Conservation (phyloP, 53 echinoderm and acorn worm genomes). For the Paracentrotus lividus region DNA sequence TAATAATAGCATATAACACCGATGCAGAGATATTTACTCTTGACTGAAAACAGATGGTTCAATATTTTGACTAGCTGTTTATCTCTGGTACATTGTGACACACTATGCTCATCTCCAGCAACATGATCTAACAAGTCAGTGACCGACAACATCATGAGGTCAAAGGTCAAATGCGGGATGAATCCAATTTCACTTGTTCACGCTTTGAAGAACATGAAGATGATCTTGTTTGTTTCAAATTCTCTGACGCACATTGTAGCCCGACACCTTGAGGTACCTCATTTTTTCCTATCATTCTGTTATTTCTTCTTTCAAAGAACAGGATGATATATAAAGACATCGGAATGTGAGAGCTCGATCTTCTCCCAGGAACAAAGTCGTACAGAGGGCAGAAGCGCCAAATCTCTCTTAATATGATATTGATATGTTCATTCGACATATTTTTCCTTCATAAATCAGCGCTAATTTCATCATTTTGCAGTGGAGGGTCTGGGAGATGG, state of each 20-base stretch:
- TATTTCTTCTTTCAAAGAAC: not conserved
- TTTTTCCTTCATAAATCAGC: not conserved
- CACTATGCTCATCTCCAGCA: constrained; percentile 36
- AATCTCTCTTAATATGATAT: not conserved
- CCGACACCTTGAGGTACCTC: not conserved
- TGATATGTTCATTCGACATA: constrained; percentile 24
- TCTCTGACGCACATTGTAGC: constrained; percentile 42
- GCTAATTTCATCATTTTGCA: no score
- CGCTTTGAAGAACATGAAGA: constrained; percentile 28
- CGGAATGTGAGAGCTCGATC: constrained; percentile 10
- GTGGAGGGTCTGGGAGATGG: no score
- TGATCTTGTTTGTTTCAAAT: constrained; percentile 57
- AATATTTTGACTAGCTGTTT: constrained; percentile 51
- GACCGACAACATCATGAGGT: constrained; percentile 58
- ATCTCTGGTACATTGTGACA: constrained; percentile 37
- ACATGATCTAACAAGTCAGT: constrained; percentile 30
- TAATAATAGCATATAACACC: not conserved
- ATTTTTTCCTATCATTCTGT: constrained; percentile 15
- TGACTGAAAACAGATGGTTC: constrained; percentile 38
- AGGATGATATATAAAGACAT: constrained; percentile 32
- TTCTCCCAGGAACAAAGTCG: not conserved
- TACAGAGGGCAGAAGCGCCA: not conserved
- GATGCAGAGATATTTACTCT: not conserved
- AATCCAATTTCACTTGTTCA: constrained; percentile 41
- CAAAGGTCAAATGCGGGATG: constrained; percentile 25